Conservation (phyloP, 92 coral and sea anemone genomes). For the Porites rus region DNA sequence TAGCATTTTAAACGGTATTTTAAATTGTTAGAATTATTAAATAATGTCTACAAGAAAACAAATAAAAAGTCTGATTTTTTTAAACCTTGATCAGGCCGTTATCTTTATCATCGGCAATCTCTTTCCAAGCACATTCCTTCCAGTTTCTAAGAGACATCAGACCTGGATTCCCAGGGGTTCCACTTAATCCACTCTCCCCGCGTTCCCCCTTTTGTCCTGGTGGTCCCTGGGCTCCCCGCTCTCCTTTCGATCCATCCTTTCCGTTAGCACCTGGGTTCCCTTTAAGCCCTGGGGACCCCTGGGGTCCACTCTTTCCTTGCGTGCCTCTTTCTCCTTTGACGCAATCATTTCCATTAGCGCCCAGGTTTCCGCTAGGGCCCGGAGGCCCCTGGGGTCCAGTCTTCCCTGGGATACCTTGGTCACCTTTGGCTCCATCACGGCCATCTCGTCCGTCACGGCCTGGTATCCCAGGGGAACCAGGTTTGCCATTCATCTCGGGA, state of each 20-base stretch:
- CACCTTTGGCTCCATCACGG: too few relatives aligned
- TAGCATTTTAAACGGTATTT: too few relatives aligned
- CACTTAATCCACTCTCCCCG: neutral
- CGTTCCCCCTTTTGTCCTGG: conserved; percentile 8
- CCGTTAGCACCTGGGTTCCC: neutral
- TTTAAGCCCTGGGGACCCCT: neutral
- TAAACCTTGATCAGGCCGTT: neutral
- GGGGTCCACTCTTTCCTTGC: neutral
- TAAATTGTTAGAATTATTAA: too few relatives aligned
- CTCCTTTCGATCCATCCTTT: neutral
- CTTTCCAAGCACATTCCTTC: neutral
- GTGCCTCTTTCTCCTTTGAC: neutral
- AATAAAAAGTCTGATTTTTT: too few relatives aligned
- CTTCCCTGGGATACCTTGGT: too few relatives aligned
- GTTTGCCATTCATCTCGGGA: neutral
- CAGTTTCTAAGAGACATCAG: conserved; percentile 1
- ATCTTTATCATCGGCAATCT: neutral
- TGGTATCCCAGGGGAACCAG: neutral
- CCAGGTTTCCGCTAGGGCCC: neutral
- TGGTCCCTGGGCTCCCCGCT: neutral
- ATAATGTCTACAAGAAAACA: too few relatives aligned
- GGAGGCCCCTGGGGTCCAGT: conserved; percentile 3
- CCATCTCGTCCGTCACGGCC: too few relatives aligned
- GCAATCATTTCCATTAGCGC: neutral
- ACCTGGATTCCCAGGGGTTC: neutral